Base-by-base conservation (phyloP, 2,888 invertebrate species). In the Zootermopsis nevadensis region DNA sequence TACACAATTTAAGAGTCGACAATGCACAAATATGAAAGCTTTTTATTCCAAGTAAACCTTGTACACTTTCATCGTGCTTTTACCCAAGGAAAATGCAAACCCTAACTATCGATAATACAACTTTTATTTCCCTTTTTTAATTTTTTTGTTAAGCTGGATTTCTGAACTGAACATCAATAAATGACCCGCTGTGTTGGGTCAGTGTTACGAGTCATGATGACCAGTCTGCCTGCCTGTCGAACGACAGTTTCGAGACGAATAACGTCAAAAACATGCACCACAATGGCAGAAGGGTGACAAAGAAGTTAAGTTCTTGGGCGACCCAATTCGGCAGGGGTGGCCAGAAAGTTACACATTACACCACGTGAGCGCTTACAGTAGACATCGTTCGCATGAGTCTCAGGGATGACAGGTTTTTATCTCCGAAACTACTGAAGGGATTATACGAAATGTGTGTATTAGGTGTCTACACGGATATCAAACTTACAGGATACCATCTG, bases 191-290 rank as follows among this genome's bases (percentile, higher is more conserved):
- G 74, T 19, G 74, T n/a, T n/a, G 27, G 38, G 24, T 35, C 33
- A 74, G 10, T 42, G n/a, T 35, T 74, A 74, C 74, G 38, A 74
- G 74, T 74, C 74, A 74, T 74, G 74, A 74, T 42, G 42, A 74
- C 33, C 69, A 69, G 31, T 31, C 69, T 19, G 69, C 19, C 7
- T 48, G 48, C 15, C 48, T 48, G 15, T 15, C 48, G n/a, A 60
- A 60, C 27, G n/a, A 60, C 60, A 60, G 27, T 27, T 60, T 60
- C 60, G 27, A 27, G 60, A 60, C 60, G 60, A 60, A 60, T 60
- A 60, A 27, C 27, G 60, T n/a, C 60, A 60, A 60, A 74, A 74
- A 74, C 74, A 74, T 33, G 69, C 33, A 74, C 74, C 38, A 74
- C 74, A 74, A 74, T 74, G 38, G 35, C 38, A 35, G 24, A 30